Conservation (phyloP, 2,797 vertebrate species). For the Alectoris magna region DNA sequence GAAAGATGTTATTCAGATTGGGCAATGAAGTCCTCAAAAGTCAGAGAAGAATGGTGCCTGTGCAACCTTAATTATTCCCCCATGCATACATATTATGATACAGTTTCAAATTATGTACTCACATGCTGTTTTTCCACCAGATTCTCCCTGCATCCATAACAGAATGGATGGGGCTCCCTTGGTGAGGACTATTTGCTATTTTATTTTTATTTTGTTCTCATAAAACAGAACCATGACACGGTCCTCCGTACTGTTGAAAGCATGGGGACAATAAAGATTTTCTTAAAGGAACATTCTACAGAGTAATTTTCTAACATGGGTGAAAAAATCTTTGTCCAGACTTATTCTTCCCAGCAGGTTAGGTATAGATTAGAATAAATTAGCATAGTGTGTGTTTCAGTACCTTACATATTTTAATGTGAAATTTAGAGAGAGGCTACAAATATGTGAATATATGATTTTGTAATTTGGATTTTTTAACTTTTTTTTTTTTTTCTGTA, state of each 20-base stretch:
- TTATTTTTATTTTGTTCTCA: constrained; percentile 28
- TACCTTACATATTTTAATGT: neutral
- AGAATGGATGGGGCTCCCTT: neutral
- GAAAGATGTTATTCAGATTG: neutral
- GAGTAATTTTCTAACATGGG: neutral
- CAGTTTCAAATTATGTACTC: neutral
- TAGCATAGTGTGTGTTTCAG: neutral
- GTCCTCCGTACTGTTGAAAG: constrained; percentile 8
- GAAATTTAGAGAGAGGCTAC: constrained; percentile 4
- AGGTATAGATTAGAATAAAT: neutral
- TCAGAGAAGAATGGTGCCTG: neutral
- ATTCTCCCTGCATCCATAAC: neutral
- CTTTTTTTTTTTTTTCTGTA: neutral
- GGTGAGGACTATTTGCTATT: neutral
- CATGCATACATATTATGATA: neutral
- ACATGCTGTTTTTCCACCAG: neutral
- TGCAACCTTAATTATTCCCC: neutral
- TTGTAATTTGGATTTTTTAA: neutral
- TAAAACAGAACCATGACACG: neutral
- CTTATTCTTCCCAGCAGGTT: constrained; percentile 5
- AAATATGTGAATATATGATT: neutral
- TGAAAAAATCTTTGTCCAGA: neutral
- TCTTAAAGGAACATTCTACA: neutral
- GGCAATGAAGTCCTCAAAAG: neutral
- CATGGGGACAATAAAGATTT: neutral